Evolutionary conservation across 35 echinoderm and acorn worm species (phyloP).

Genomic region (Antedon bifida): DNA sequence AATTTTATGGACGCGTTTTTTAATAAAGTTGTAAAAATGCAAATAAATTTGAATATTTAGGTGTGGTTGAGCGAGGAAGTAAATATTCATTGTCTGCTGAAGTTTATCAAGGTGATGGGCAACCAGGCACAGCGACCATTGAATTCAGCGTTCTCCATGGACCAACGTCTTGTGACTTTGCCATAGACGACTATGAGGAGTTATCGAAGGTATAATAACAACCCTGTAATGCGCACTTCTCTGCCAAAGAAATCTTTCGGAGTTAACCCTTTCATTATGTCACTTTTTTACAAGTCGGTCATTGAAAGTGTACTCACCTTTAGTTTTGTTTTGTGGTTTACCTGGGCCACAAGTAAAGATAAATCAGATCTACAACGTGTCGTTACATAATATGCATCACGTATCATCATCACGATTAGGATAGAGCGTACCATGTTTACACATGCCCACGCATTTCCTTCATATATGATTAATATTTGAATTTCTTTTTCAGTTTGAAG

Average conservation of each 20-base stretch:
- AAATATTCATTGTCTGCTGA: conserved; percentile 41
- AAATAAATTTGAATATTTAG: too few relatives aligned
- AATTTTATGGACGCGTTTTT: too few relatives aligned
- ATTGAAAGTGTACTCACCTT: too few relatives aligned
- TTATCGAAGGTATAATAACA: conserved; percentile 38
- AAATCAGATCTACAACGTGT: too few relatives aligned
- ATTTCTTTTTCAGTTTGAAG: conserved; percentile 21
- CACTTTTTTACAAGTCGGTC: too few relatives aligned
- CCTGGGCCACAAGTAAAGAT: too few relatives aligned
- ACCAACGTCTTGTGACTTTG: conserved; percentile 81
- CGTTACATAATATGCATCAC: too few relatives aligned
- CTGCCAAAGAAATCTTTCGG: not conserved
- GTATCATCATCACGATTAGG: too few relatives aligned
- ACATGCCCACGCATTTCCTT: too few relatives aligned
- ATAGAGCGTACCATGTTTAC: not conserved
- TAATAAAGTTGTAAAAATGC: too few relatives aligned
- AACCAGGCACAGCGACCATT: conserved; percentile 27
- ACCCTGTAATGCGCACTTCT: not conserved
- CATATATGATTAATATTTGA: not conserved
- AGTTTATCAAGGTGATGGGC: conserved; percentile 35
- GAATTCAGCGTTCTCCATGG: conserved; percentile 55
- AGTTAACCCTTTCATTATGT: too few relatives aligned
- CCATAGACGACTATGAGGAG: conserved; percentile 43
- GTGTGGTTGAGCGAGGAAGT: conserved; percentile 51
- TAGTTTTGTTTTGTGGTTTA: too few relatives aligned